phyloP scores from a whole-genome alignment of 2,113 vertebrate species.

The Strix uralensis region DNA sequence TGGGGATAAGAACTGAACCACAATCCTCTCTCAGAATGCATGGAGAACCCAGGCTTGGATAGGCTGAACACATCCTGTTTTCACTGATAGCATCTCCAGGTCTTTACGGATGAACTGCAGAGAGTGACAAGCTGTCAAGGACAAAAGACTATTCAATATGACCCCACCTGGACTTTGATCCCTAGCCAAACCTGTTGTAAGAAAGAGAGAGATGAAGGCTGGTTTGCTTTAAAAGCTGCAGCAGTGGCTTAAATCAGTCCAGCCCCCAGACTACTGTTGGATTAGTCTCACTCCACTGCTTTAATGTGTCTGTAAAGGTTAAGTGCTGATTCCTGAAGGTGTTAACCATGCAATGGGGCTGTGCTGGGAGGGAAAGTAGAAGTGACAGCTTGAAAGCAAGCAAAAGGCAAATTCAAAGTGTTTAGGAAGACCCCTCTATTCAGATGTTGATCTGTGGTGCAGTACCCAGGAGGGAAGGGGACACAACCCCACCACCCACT shows the following conservation, averaged over 20 bases:
- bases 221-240: neutral
- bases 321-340: slow-evolving; percentile 1
- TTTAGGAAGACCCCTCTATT: neutral
- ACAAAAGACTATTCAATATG: neutral
- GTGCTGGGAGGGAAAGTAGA: neutral
- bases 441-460: neutral
- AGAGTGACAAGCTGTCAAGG: neutral
- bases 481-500: neutral
- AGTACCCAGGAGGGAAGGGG: neutral
- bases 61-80: neutral
- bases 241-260: neutral
- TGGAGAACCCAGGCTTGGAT: neutral
- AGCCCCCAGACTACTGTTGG: neutral
- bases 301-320: slow-evolving; percentile 9
- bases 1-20: neutral
- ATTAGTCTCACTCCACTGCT: slow-evolving; percentile 18
- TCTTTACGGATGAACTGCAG: neutral
- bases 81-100: neutral
- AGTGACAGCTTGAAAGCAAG: neutral
- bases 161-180: neutral
- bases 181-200: neutral
- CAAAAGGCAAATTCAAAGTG: neutral
- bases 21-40: neutral
- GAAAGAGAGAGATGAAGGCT: neutral
- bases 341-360: neutral